A percentile compares a stretch with the other conserved stretches of the same genome.
phyloP scores from a whole-genome alignment of 2,113 vertebrate species.

The Odobenus rosmarus region DNA sequence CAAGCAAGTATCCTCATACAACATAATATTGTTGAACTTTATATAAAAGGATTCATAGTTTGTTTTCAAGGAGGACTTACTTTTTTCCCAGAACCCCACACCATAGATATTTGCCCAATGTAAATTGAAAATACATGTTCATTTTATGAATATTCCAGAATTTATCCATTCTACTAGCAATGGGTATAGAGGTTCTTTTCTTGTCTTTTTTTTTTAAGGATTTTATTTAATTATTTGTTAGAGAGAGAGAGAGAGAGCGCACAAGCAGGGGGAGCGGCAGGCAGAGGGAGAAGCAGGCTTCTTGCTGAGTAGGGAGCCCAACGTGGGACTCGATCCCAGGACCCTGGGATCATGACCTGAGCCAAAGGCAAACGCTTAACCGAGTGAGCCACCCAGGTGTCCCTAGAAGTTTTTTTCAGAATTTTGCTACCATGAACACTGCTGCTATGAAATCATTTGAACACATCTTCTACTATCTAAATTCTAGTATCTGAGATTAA shows the following conservation, averaged over 20 bases:
- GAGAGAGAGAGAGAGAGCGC: not conserved
- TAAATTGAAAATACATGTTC: not conserved
- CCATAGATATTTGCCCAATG: not conserved
- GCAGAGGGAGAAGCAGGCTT: not conserved
- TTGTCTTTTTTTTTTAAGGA: not conserved
- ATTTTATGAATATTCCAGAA: not conserved
- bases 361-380: not conserved
- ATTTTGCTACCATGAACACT: not conserved
- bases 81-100: not conserved
- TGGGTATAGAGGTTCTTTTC: not conserved
- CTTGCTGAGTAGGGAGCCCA: not conserved
- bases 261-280: not conserved
- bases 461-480: not conserved
- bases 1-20: not conserved
- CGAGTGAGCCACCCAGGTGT: not conserved
- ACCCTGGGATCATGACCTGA: not conserved
- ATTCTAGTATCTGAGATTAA: not conserved
- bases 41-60: not conserved
- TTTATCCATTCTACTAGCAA: not conserved
- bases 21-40: not conserved
- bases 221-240: not conserved
- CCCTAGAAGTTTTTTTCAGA: not conserved
- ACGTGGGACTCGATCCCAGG: not conserved
- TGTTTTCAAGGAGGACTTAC: not conserved
- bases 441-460: not conserved